Evolutionary conservation across 2,888 invertebrate species (phyloP), one percentile per base, ranked within the genome.

Genomic region (Agrotis ipsilon): DNA sequence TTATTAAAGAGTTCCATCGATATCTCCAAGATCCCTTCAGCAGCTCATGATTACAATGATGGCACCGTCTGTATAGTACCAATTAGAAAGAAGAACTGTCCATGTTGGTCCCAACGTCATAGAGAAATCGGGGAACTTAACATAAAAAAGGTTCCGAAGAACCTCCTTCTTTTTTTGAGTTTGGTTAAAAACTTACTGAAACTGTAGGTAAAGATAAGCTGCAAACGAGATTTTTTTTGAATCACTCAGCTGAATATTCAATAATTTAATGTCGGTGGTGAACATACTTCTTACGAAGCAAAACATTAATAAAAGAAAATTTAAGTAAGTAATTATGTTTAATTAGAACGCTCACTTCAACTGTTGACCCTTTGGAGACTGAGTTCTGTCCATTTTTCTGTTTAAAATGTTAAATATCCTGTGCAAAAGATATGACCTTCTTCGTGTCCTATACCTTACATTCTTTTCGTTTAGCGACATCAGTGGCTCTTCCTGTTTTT

Each of bases 351-450:
- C 21, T 66, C 63, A 63, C 49, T 78, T 48, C 24, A 39, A 11
- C 16, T 60, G 5, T 52, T 75, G 82, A 66, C 79, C 83, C 66
- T 70, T 81, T 6, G 84, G 81, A 57, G 82, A 68, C 55, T 65
- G 70, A 13, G 78, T 76, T 75, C 77, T 86, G 13, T 82, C 80
- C 61, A 88, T 81, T 82, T 90, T 91, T 77, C 87, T 90, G 68
- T 93, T 92, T n/a, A 93, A 81, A 57, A 92, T 74, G 58, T 87
- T 87, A 51, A 92, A 89, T 82, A 94, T 88, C 78, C 87, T 90
- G 57, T 89, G 87, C n/a, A 93, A 80, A 3, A 91, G 68, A 73
- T 90, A 89, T 0, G 90, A 88, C 70, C 89, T 86, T 69, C 90
- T 87, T 19, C 90, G 86, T 2, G 87, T 86, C 48, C 91, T 86